Percentiles rank a stretch among this genome's conserved stretches.
Conservation (phyloP, 2,888 invertebrate species). For the Apamea monoglypha region DNA sequence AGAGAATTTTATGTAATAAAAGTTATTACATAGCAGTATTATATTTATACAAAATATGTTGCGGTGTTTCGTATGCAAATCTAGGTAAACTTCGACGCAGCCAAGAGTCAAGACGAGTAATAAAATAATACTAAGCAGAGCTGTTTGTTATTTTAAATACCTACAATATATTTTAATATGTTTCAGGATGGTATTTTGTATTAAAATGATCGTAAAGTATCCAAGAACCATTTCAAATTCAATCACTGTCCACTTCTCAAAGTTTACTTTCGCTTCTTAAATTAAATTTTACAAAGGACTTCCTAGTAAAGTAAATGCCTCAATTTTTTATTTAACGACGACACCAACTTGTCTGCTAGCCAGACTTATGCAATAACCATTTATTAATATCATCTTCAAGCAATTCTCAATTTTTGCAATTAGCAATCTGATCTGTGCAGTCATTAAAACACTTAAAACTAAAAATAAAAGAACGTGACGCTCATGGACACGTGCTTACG, state of each 20-base stretch:
- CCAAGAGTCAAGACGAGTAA: too few relatives aligned
- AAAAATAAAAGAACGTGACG: background rate
- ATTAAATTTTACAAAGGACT: background rate
- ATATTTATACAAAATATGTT: too few relatives aligned
- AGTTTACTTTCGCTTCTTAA: background rate
- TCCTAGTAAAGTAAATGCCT: background rate
- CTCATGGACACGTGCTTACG: background rate
- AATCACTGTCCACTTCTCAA: background rate
- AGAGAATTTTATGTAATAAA: background rate
- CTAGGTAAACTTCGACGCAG: too few relatives aligned
- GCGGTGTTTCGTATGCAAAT: too few relatives aligned
- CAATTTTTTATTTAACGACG: background rate
- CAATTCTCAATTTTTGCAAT: background rate
- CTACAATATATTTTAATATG: background rate
- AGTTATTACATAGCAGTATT: too few relatives aligned
- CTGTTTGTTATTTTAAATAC: too few relatives aligned
- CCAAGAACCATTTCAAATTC: background rate
- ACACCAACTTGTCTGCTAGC: background rate
- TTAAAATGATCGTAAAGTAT: background rate
- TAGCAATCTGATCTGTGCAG: conserved; percentile 4
- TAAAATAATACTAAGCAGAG: too few relatives aligned
- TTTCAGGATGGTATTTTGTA: conserved; percentile 1
- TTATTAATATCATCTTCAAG: background rate
- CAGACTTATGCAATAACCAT: background rate
- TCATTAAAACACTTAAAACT: background rate